Evolutionary conservation across 1,140 invertebrate species (phyloP).

Genomic region (Coboldia fuscipes): DNA sequence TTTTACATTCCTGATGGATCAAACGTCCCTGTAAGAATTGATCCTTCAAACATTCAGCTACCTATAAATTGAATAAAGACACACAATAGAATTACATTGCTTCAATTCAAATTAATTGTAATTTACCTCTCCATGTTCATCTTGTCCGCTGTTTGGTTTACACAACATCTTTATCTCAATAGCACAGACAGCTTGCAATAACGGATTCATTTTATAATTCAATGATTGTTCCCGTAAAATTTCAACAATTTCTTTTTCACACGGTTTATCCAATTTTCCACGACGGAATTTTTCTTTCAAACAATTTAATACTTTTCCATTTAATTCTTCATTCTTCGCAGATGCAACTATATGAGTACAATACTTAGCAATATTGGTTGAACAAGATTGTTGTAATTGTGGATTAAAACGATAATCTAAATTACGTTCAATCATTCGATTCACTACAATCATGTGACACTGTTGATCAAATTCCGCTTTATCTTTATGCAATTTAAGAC

Average conservation of each 20-base stretch:
- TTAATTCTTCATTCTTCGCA: conserved; percentile 28
- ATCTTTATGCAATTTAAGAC: conserved; percentile 55
- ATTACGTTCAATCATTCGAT: conserved; percentile 81
- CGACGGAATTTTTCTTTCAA: conserved; percentile 55
- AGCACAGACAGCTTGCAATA: conserved; percentile 54
- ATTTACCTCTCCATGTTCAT: conserved; percentile 32
- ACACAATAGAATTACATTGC: too few relatives aligned
- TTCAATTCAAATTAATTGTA: too few relatives aligned
- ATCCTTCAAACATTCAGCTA: conserved; percentile 81
- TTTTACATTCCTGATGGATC: conserved; percentile 43
- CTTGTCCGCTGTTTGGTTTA: conserved; percentile 25
- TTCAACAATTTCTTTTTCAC: conserved; percentile 59
- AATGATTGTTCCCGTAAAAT: conserved; percentile 69
- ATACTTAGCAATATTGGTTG: conserved; percentile 45
- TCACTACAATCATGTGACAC: conserved; percentile 68
- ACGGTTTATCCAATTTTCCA: conserved; percentile 44
- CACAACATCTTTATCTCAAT: conserved; percentile 42
- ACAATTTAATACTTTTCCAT: conserved; percentile 45
- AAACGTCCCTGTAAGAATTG: conserved; percentile 49
- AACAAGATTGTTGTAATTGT: conserved; percentile 55
- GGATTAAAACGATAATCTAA: conserved; percentile 85
- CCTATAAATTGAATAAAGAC: too few relatives aligned
- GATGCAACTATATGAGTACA: conserved; percentile 27
- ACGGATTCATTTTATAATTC: conserved; percentile 69
- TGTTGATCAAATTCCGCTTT: conserved; percentile 60